These are phyloP conservation scores for Stegana nigrithorax DNA, from an alignment of 2,888 invertebrate species.

Conservation along the genomic window DNA sequence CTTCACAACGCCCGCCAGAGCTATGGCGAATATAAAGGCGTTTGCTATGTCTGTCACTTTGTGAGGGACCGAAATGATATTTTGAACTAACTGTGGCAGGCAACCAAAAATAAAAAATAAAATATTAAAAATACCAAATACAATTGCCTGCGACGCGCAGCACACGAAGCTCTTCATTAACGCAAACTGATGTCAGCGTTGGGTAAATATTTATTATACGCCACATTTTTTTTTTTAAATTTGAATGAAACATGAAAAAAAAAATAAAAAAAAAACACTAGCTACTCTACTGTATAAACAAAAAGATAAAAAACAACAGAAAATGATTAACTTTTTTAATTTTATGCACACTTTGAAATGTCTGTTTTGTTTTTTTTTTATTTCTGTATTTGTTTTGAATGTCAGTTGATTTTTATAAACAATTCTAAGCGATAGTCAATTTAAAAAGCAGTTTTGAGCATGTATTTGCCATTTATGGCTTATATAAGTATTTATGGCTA, in stretches of 20 bases:
- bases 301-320: constrained; percentile 41
- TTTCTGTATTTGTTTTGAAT: neutral
- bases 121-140: neutral
- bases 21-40: neutral
- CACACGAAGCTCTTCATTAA: neutral
- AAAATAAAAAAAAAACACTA: constrained; percentile 49
- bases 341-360: constrained; percentile 1
- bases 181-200: constrained; percentile 15
- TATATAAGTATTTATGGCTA: neutral
- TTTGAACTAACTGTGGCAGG: too few relatives aligned
- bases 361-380: neutral
- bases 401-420: neutral
- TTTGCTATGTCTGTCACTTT: too few relatives aligned
- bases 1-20: neutral
- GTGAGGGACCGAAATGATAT: too few relatives aligned
- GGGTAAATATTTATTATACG: constrained; percentile 6
- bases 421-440: constrained; percentile 11
- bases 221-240: neutral
- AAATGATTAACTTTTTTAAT: neutral
- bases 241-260: constrained; percentile 6
- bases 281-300: constrained; percentile 41
- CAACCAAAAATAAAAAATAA: too few relatives aligned
- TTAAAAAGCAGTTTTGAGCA: constrained; percentile 16
- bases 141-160: neutral
- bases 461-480: constrained; percentile 9